Evolutionary conservation across 2,888 invertebrate species (phyloP), one percentile per base, ranked within the genome.

Genomic region (Graphium colonna): DNA sequence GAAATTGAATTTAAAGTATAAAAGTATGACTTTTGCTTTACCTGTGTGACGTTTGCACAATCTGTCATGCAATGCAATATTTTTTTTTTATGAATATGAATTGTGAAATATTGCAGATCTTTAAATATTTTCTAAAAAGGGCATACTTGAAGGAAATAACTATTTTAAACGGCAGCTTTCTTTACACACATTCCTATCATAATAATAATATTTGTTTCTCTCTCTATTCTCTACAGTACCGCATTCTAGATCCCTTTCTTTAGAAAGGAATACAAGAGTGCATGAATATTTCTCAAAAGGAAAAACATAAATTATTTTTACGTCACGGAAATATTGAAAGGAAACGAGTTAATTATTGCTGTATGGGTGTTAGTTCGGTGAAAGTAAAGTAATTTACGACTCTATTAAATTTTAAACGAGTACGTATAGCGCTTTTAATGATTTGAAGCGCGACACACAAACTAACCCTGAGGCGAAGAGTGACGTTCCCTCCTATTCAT

Each of bases 321-420:
- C 42, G 12, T 42, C 36, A 42, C 16, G 21, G n/a, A 17, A 36
- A 52, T 41, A 47, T 42, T 48, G 46, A 42, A 42, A 47, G 13
- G 42, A 42, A 51, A 43, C 41, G 36, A 47, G 8, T 2, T 48
- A 39, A 53, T 53, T 36, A 48, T 48, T 47, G 12, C 21, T 47
- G 40, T 47, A 42, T 13, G 39, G 38, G 36, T 53, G 48, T 53
- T 38, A 48, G 43, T 53, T 48, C 48, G 58, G 58, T 56, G 58
- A 58, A 58, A 58, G 58, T 47, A 50, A 57, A 52, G 48, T 53
- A 51, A 58, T 58, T 53, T 52, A 54, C 46, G 48, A 56, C 45
- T 46, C 51, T 51, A 58, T 56, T 58, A 53, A 51, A 54, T 53
- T 58, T 49, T 51, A 51, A 58, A 54, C 53, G 53, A 54, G 55